Conservation (phyloP, 2,113 vertebrate species). For the Scortum barcoo region DNA sequence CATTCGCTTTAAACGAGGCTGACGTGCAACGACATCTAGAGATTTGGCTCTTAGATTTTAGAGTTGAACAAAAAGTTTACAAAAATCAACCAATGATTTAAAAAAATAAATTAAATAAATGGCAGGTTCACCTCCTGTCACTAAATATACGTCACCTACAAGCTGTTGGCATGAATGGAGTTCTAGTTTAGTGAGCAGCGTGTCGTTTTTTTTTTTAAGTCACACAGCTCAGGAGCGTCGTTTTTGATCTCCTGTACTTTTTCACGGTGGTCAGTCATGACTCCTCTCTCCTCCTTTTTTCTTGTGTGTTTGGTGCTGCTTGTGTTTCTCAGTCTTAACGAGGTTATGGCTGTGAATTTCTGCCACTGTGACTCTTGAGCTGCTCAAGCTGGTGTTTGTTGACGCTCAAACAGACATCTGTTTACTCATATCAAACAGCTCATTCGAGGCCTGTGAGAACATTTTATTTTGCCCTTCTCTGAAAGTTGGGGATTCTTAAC, state of each 20-base stretch:
- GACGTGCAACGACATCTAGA: too few species aligned
- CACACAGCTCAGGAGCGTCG: background rate
- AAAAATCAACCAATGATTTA: background rate
- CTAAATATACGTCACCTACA: background rate
- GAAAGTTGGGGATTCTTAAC: background rate
- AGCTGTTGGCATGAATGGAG: background rate
- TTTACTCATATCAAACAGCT: background rate
- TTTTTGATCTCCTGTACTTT: background rate
- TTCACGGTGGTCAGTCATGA: background rate
- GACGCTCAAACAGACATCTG: background rate
- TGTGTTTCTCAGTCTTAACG: background rate
- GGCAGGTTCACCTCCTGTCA: background rate
- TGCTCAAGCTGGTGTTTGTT: background rate
- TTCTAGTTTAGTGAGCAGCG: background rate
- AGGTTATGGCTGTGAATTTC: background rate
- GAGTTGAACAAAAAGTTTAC: background rate
- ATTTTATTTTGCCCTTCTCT: background rate
- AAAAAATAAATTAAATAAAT: too few species aligned
- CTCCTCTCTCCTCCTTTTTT: too few species aligned
- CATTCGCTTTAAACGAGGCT: background rate
- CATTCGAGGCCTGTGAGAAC: background rate
- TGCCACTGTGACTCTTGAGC: background rate
- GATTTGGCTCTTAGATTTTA: background rate
- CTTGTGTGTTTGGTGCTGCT: background rate
- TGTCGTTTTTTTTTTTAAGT: background rate